Evolutionary conservation across 2,888 invertebrate genomes (phyloP).

Genomic region (Cepaea hortensis): DNA sequence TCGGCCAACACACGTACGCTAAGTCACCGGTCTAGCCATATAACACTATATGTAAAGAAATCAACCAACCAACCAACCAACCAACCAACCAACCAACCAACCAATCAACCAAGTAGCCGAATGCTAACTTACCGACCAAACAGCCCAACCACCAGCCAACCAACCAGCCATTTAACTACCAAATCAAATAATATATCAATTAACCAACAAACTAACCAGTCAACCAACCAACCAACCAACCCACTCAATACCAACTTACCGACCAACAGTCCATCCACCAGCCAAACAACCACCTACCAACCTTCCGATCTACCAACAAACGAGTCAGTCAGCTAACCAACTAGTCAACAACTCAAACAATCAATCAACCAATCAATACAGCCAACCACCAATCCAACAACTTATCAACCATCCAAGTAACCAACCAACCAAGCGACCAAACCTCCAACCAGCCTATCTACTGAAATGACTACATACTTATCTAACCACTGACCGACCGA

Average conservation of each 20-base stretch:
- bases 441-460: too few relatives aligned
- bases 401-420: too few relatives aligned
- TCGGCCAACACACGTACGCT: too few relatives aligned
- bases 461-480: too few relatives aligned
- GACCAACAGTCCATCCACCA: neutral
- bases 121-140: neutral
- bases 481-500: too few relatives aligned
- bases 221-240: neutral
- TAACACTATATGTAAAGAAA: neutral
- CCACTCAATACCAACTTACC: neutral
- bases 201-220: neutral
- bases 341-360: neutral
- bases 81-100: neutral
- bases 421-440: too few relatives aligned
- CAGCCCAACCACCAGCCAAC: neutral
- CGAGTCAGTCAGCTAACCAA: neutral
- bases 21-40: neutral
- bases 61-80: neutral
- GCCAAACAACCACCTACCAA: neutral
- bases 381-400: too few relatives aligned
- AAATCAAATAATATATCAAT: too few relatives aligned
- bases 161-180: too few relatives aligned
- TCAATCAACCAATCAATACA: neutral
- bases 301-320: too few relatives aligned
- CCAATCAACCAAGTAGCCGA: neutral